A percentile compares a stretch with the other conserved stretches of the same genome.
These are phyloP conservation scores for Orthochromis malagaraziensis DNA, from an alignment of 2,113 vertebrate genomes.

Conservation along the genomic window DNA sequence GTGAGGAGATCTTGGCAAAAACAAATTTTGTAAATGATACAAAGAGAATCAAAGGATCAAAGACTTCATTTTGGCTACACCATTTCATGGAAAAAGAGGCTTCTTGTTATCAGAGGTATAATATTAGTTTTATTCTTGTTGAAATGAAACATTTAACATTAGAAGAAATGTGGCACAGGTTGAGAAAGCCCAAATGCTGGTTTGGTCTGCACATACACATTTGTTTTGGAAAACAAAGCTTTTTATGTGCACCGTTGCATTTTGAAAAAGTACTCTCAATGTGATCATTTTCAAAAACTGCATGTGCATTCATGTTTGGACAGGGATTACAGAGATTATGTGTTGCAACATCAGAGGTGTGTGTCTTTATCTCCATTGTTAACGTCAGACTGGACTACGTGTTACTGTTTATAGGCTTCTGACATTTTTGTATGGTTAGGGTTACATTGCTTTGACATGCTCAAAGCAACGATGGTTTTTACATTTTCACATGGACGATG, in stretches of 20 bases:
- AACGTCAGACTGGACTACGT: background rate
- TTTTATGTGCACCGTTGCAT: background rate
- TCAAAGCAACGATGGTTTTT: background rate
- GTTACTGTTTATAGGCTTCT: background rate
- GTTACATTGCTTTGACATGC: background rate
- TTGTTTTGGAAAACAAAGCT: background rate
- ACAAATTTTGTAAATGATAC: conserved; percentile 24
- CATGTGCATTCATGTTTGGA: background rate
- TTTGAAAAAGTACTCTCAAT: background rate
- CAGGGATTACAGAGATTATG: background rate
- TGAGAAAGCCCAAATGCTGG: background rate
- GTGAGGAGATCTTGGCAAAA: conserved; percentile 25
- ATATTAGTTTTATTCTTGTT: background rate
- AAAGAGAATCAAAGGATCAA: conserved; percentile 15
- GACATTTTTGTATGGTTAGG: background rate
- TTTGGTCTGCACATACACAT: background rate
- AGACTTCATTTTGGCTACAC: background rate
- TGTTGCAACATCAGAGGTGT: background rate
- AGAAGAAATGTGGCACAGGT: background rate
- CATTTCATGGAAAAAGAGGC: background rate
- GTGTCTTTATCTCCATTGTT: background rate
- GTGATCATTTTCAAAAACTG: background rate
- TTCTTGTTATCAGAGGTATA: background rate
- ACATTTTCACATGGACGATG: background rate
- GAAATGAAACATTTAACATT: background rate